Evolutionary conservation across 2,797 vertebrate species (phyloP), one percentile per base, ranked within the genome.

Genomic region (Mormyrops attenuatus): DNA sequence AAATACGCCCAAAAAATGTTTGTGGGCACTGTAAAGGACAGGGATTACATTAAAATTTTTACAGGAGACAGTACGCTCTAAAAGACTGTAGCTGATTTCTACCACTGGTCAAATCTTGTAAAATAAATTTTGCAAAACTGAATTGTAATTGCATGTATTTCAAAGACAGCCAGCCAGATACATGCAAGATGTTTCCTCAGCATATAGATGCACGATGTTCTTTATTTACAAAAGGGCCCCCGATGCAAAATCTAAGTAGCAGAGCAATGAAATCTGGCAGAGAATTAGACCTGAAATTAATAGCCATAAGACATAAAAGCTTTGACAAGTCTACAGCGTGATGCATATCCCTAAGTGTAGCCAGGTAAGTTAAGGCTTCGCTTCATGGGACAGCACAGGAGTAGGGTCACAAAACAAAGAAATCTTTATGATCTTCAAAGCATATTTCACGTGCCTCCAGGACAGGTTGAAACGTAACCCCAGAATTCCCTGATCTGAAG

Each of bases 381-480:
- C 50, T 87, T 34, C 52, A 57, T 38, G 41, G 55, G 38, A 7
- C 20, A 88, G 34, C 53, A 63, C 38, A 22, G 20, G 50, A 15
- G 34, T n/a, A 49, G 41, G 34, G 44, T 87, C 50, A 84, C 5
- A 41, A 44, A 38, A 84, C 34, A 85, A 84, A 89, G 77, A 52
- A 34, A 80, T 20, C 88, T 73, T 7, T 38, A 50, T 11, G 34
- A 50, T 73, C 30, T 13, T 82, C 88, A 38, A 80, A 49, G 69
- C 73, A 89, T 47, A 55, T 41, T 34, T 53, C 52, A 89, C 82
- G 11, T 50, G 55, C 38, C 80, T 89, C 5, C 82, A 66, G 82
- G 53, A 85, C 89, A 89, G 82, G 89, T 89, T 86, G 22, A 63
- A 89, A 89, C 77, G 85, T 20, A 22, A 38, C 55, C 82, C 89